Conservation (phyloP, 30 jellyfish, hydroid and myxozoan genomes). For the Cassiopea andromeda region DNA sequence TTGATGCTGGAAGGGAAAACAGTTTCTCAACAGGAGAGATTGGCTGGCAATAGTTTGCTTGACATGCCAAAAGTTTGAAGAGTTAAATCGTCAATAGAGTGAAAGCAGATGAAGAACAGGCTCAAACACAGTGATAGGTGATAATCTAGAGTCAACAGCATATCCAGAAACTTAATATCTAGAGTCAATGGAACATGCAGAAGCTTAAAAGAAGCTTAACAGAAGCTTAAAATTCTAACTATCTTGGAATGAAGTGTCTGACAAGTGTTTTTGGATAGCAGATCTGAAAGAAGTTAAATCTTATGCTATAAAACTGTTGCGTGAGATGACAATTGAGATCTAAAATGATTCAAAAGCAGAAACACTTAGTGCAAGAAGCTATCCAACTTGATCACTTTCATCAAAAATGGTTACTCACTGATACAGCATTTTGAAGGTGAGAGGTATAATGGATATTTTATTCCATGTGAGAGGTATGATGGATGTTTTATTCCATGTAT, state of each 20-base stretch:
- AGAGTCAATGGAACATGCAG: not conserved
- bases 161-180: not conserved
- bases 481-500: constrained; percentile 3
- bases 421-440: not conserved
- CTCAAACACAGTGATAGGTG: no score
- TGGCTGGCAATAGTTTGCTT: no score
- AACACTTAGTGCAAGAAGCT: constrained; percentile 23
- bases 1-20: no score
- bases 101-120: no score
- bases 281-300: not conserved
- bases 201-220: no score
- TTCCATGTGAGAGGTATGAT: constrained; percentile 5
- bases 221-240: no score
- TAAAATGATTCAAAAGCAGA: constrained; percentile 18
- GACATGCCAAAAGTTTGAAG: no score
- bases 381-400: constrained; percentile 15
- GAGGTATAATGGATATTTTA: not conserved
- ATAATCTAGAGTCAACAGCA: no score
- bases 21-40: no score
- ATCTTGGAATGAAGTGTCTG: not conserved
- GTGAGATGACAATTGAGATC: constrained; percentile 18
- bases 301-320: not conserved
- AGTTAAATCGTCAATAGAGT: no score
- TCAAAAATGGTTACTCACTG: constrained; percentile 1
- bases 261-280: not conserved